Base-by-base conservation (phyloP, 2,888 invertebrate species). In the Ctena decussata region DNA sequence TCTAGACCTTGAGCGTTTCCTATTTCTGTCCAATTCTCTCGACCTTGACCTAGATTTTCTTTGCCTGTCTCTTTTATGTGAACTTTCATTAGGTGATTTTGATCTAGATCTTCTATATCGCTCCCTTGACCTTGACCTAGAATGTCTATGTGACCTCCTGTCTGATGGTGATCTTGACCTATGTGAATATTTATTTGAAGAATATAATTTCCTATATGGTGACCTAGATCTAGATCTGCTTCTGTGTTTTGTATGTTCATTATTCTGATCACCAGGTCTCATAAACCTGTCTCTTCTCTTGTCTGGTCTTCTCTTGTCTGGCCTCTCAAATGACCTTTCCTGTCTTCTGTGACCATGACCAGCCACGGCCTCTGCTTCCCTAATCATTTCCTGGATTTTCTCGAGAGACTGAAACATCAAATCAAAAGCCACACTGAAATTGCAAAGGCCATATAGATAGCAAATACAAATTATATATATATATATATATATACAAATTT, bases 391-490 rank as follows among this genome's bases (percentile, higher is more conserved):
- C 86, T 96, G 92, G 75, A 97, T 95, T 73, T 95, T 96, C 79
- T 96, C 96, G 83, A 97, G 91, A 21, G 97, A 97, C 97, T 97
- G 92, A 53, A 96, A 95, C 8, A 65, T 57, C 21, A 41, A 41
- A 41, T 15, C n/a, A n/a, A n/a, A n/a, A n/a, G n/a, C n/a, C n/a
- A n/a, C n/a, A n/a, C n/a, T n/a, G n/a, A n/a, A n/a, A n/a, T n/a
- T n/a, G n/a, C n/a, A n/a, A n/a, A n/a, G n/a, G n/a, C n/a, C n/a
- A n/a, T n/a, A n/a, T n/a, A n/a, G n/a, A n/a, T n/a, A n/a, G n/a
- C n/a, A n/a, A n/a, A n/a, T n/a, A n/a, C n/a, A n/a, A n/a, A n/a
- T n/a, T n/a, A n/a, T n/a, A n/a, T n/a, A n/a, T n/a, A n/a, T n/a
- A n/a, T n/a, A n/a, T n/a, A n/a, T n/a, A n/a, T n/a, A n/a, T n/a